phyloP scores from a whole-genome alignment of 2,888 invertebrate species.

The Dasypolia templi region DNA sequence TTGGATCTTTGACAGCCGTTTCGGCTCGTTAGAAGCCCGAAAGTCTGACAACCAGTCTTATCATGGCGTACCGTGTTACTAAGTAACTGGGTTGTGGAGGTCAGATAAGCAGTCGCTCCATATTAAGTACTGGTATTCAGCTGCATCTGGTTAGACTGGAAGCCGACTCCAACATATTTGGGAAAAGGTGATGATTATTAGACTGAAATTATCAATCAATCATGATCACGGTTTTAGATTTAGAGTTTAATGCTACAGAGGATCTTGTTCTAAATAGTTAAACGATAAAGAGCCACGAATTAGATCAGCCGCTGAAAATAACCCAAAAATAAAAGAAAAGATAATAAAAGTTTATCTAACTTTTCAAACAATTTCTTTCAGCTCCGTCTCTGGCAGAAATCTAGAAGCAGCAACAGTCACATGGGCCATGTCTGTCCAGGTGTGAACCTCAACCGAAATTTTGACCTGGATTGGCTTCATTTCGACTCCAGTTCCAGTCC shows the following conservation, averaged over 20 bases:
- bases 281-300: not conserved
- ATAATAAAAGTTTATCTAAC: not conserved
- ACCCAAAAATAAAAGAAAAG: not conserved
- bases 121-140: too few species aligned
- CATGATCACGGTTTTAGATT: not conserved
- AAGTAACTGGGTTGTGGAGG: too few species aligned
- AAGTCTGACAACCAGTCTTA: too few species aligned
- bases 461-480: constrained; percentile 92
- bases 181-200: too few species aligned
- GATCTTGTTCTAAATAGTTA: not conserved
- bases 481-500: constrained; percentile 90
- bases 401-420: constrained; percentile 85
- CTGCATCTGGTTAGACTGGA: too few species aligned
- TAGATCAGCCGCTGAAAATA: not conserved
- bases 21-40: too few species aligned
- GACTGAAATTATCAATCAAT: not conserved
- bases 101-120: too few species aligned
- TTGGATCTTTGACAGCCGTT: too few species aligned
- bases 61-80: too few species aligned
- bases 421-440: constrained; percentile 90
- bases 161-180: too few species aligned
- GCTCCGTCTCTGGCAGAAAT: constrained; percentile 93
- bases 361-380: constrained; percentile 72
- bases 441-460: constrained; percentile 94
- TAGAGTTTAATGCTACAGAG: too few species aligned